Evolutionary conservation across 2,797 vertebrate species (phyloP).

Genomic region (Simalia tracyae): DNA sequence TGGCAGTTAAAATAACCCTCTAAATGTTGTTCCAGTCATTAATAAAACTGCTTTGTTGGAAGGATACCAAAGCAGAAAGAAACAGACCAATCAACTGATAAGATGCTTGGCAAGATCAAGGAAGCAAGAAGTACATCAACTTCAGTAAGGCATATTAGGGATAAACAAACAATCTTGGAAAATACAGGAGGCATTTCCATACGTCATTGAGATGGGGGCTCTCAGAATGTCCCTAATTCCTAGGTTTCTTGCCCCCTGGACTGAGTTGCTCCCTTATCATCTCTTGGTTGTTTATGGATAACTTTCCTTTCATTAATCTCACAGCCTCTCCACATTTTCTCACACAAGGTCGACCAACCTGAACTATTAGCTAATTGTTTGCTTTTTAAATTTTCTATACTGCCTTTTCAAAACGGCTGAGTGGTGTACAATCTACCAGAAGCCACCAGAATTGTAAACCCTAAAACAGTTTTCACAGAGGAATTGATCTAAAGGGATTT

Average conservation of each 20-base stretch:
- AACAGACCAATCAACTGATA: not conserved
- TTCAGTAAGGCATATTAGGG: not conserved
- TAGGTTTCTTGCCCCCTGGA: not conserved
- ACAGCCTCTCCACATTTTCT: not conserved
- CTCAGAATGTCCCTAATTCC: not conserved
- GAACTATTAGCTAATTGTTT: not conserved
- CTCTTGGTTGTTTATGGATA: not conserved
- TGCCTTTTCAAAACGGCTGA: not conserved
- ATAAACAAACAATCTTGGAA: not conserved
- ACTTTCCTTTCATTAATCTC: not conserved
- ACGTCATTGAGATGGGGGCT: not conserved
- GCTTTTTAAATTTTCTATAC: not conserved
- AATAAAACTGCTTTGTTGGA: not conserved
- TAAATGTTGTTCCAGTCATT: not conserved
- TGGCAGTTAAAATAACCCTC: not conserved
- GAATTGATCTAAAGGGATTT: not conserved
- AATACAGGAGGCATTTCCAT: not conserved
- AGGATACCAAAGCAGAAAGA: not conserved
- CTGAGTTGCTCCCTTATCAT: not conserved
- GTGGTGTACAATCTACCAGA: not conserved
- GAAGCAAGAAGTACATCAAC: not conserved
- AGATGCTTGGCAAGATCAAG: not conserved
- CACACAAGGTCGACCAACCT: not conserved
- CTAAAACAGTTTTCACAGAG: not conserved
- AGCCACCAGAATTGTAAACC: not conserved